Percentiles rank a stretch among this genome's conserved stretches.
Conservation (phyloP, 2,888 invertebrate species). For the Tetanocera ferruginea region DNA sequence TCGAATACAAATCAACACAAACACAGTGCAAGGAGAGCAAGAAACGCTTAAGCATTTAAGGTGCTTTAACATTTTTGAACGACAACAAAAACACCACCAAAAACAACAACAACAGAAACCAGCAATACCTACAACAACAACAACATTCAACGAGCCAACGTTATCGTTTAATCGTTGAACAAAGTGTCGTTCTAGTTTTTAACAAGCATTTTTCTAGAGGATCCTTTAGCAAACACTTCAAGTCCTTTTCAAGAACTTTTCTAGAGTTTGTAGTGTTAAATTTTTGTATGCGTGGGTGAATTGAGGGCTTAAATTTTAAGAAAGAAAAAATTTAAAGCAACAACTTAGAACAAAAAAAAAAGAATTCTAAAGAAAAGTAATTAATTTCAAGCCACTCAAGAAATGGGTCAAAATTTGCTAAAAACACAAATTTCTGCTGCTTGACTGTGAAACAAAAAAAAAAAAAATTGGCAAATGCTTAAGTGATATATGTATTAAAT, state of each 20-base stretch:
- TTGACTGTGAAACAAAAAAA: no score
- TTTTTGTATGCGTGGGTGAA: no score
- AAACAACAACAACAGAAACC: not conserved
- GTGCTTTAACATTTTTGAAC: not conserved
- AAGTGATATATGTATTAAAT: no score
- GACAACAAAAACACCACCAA: not conserved
- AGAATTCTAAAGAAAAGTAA: not conserved
- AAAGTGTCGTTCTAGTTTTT: conserved; percentile 24
- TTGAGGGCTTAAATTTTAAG: not conserved
- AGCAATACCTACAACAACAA: not conserved
- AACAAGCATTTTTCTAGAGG: not conserved
- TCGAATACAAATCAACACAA: conserved; percentile 27
- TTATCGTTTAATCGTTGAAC: not conserved
- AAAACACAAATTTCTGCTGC: not conserved
- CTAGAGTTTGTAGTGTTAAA: not conserved
- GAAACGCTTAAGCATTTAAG: not conserved
- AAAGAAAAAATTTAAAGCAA: not conserved
- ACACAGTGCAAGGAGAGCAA: not conserved
- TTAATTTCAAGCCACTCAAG: not conserved
- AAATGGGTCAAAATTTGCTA: not conserved
- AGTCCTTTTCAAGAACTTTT: not conserved
- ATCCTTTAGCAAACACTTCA: not conserved
- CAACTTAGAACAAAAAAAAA: not conserved
- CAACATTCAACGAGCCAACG: not conserved
- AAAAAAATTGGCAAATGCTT: no score